These are phyloP conservation scores for Tautogolabrus adspersus DNA, from an alignment of 2,113 vertebrate genomes.

Conservation along the genomic window DNA sequence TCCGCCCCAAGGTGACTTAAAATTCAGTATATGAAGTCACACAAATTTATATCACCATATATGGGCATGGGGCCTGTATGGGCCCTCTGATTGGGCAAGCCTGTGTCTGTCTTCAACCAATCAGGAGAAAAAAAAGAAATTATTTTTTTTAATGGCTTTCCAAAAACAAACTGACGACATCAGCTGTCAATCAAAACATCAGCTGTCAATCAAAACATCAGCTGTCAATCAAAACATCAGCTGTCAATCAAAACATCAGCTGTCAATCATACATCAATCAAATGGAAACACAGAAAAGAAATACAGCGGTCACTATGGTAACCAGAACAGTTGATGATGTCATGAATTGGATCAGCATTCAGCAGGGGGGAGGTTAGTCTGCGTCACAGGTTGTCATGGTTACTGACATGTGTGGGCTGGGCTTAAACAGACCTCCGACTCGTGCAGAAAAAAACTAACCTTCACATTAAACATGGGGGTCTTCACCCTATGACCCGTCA, in stretches of 20 bases:
- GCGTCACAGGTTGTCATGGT: neutral
- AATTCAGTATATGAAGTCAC: neutral
- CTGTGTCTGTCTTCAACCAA: neutral
- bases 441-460: neutral
- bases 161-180: neutral
- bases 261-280: too few relatives aligned
- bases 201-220: too few relatives aligned
- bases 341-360: neutral
- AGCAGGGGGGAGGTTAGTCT: neutral
- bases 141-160: too few relatives aligned
- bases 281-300: neutral
- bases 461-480: neutral
- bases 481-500: neutral
- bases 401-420: slow-evolving; percentile 2
- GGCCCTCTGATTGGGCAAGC: neutral
- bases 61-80: neutral
- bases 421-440: neutral
- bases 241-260: too few relatives aligned
- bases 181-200: neutral
- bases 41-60: neutral
- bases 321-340: neutral
- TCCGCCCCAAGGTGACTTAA: neutral
- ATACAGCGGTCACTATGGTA: slow-evolving; percentile 8
- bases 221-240: too few relatives aligned
- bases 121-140: neutral